Evolutionary conservation across 1,140 invertebrate genomes (phyloP).

Genomic region (Panagrolaimus sp.): DNA sequence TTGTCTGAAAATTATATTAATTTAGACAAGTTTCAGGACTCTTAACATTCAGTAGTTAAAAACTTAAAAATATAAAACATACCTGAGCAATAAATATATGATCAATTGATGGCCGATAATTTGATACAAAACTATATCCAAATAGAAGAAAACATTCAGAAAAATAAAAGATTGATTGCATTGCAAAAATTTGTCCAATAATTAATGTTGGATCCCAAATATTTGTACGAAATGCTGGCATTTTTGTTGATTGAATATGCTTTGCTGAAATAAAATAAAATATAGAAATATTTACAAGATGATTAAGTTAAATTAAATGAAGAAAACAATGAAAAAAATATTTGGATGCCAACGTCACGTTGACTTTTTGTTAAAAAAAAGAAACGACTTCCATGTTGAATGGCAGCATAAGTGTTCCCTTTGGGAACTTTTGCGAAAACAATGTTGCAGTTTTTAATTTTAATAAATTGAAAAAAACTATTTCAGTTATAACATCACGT

Average conservation of each 20-base stretch:
- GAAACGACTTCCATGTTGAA: too few relatives aligned
- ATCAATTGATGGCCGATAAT: conserved; percentile 38
- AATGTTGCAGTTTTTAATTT: too few relatives aligned
- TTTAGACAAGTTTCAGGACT: conserved; percentile 5
- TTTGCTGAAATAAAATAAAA: too few relatives aligned
- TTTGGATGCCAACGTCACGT: too few relatives aligned
- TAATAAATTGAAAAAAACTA: too few relatives aligned
- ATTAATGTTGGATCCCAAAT: conserved; percentile 76
- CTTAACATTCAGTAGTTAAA: background rate
- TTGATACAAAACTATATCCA: conserved; percentile 29
- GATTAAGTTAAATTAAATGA: too few relatives aligned
- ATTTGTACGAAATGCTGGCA: conserved; percentile 45
- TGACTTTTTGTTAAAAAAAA: too few relatives aligned
- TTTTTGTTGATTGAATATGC: background rate
- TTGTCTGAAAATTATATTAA: conserved; percentile 34
- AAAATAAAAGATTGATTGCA: conserved; percentile 63
- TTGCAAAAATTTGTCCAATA: conserved; percentile 94
- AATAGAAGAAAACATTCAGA: conserved; percentile 43
- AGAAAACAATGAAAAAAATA: too few relatives aligned
- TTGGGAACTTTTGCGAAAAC: too few relatives aligned
- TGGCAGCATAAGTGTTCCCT: too few relatives aligned
- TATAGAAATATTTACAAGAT: too few relatives aligned
- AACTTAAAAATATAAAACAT: conserved; percentile 22
- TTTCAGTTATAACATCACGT: too few relatives aligned
- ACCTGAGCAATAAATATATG: conserved; percentile 35